Evolutionary conservation across 2,113 vertebrate genomes (phyloP), one percentile per base, ranked within the genome.

Genomic region (Hemibagrus wyckioides): DNA sequence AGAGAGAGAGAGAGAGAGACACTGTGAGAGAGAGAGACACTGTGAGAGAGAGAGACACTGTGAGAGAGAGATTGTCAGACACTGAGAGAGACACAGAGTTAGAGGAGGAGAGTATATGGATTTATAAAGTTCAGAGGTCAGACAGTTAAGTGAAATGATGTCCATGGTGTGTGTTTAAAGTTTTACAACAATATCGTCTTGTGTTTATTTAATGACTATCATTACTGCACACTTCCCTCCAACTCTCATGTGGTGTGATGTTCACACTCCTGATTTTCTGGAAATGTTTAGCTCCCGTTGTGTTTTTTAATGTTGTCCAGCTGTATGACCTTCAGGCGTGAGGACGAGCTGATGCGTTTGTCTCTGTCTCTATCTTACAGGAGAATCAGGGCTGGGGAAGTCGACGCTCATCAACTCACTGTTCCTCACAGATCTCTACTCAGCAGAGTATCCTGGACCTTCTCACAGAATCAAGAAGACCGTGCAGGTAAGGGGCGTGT

Each of bases 351-450:
- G 28, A 28, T 48, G 6, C 6, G 44, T n/a, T n/a, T n/a, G 19
- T 84, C 57, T 83, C 50, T 41, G 7, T 82, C 90, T 93, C 89
- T 92, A 25, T 94, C 54, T 94, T 94, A 50, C 87, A 99, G 98
- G 98, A 91, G 97, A 99, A 95, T 99, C 97, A 86, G 98, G 97
- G 85, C 92, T 99, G 92, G 98, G 98, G 91, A 99, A 99, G 94
- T 99, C 98, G 25, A 99, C 98, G 59, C 94, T 99, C 94, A 99
- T 99, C 95, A 99, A 99, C 95, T 99, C 98, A 1, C 95, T 99
- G 91, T 99, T 99, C 93, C 96, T 99, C 94, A 99, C 97, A 94
- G 98, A 99, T 92, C 75, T 99, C 87, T 99, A 99, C 94, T 97
- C 98, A 28, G 90, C 96, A 80, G 97, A 99, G 89, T 99, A 97